Conservation (phyloP, 2,797 vertebrate species). For the Vireo griseus region DNA sequence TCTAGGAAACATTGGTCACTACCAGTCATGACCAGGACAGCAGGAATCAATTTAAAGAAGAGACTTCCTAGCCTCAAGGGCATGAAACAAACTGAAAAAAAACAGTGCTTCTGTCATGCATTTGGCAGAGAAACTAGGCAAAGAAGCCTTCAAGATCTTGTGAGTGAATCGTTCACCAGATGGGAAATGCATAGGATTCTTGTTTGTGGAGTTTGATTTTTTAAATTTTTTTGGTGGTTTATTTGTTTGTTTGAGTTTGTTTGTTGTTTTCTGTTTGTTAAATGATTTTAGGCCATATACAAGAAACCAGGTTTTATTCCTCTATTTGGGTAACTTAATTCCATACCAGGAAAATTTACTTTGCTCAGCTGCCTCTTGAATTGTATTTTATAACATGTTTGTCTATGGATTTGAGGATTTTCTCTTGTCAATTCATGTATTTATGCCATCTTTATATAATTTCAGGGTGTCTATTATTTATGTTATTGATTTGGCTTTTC, state of each 20-base stretch:
- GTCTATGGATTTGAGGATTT: neutral
- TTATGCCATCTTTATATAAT: neutral
- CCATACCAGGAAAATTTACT: neutral
- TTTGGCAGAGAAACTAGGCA: neutral
- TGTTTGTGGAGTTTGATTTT: neutral
- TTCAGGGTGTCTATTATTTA: neutral
- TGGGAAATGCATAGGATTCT: neutral
- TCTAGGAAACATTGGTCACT: accelerated
- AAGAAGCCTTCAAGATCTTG: neutral
- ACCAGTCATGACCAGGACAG: neutral
- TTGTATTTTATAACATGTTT: neutral
- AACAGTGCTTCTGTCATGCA: neutral
- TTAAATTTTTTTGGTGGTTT: neutral
- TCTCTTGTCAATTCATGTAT: neutral
- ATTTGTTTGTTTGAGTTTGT: neutral
- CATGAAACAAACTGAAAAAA: neutral
- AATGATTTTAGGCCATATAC: neutral
- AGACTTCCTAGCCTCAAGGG: neutral
- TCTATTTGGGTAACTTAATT: neutral
- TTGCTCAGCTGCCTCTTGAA: neutral
- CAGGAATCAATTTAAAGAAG: neutral
- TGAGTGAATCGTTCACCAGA: neutral
- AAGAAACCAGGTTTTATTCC: neutral
- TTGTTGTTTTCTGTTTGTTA: neutral
- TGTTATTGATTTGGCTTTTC: neutral